Conservation (phyloP, 2,888 invertebrate species). For the Zygaena filipendulae region DNA sequence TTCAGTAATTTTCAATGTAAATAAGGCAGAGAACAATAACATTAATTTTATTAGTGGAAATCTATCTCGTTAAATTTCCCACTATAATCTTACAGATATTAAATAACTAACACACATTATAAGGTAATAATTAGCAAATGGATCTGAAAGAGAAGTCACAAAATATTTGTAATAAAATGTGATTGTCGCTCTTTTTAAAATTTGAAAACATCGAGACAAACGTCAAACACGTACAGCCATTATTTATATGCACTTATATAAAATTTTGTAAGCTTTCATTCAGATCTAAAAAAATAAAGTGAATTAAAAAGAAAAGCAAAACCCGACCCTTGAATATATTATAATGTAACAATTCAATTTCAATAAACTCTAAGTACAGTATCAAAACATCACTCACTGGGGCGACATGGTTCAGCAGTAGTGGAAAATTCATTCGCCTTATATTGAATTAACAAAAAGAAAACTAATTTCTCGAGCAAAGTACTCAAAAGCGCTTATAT, state of each 20-base stretch:
- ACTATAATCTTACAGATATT: slow-evolving; percentile 36
- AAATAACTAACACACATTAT: slow-evolving; percentile 29
- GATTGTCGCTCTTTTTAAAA: slow-evolving; percentile 1
- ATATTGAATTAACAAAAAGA: no score
- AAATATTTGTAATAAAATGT: slow-evolving; percentile 26
- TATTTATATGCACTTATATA: slow-evolving; percentile 2
- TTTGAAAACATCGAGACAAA: no score
- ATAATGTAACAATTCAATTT: slow-evolving; percentile 22
- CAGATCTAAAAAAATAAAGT: slow-evolving; percentile 48
- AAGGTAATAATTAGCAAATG: slow-evolving; percentile 37
- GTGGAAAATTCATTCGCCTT: no score
- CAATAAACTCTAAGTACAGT: slow-evolving; percentile 32
- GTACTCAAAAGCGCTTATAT: background rate
- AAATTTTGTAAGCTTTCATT: slow-evolving; percentile 46
- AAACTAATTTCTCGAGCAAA: no score
- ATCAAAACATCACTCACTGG: no score
- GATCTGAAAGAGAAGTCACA: slow-evolving; percentile 58
- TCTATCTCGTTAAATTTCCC: no score
- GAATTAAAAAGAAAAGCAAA: slow-evolving; percentile 28
- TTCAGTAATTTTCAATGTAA: no score
- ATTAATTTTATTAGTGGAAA: slow-evolving; percentile 54
- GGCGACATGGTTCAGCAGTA: no score
- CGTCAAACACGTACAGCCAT: no score
- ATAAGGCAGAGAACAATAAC: no score
- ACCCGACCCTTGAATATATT: no score